Percentiles rank a stretch among this genome's conserved stretches.
phyloP scores from a whole-genome alignment of 2,888 invertebrate species.

The Pantelozetes paolii region DNA sequence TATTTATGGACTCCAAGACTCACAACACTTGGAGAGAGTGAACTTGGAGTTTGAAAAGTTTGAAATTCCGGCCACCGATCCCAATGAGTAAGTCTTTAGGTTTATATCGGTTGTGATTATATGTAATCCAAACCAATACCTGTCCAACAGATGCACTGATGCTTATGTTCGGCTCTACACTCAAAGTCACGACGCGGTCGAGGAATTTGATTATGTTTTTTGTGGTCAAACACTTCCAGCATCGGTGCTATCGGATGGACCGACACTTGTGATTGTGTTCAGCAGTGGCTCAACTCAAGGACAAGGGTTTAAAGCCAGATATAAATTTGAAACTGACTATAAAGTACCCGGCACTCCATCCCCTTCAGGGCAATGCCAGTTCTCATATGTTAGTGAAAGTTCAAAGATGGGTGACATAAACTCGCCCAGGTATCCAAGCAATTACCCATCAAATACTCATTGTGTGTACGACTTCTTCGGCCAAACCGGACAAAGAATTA shows the following conservation, averaged over 20 bases:
- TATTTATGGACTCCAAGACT: constrained; percentile 96
- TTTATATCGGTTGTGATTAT: neutral
- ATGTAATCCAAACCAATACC: neutral
- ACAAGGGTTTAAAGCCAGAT: constrained; percentile 82
- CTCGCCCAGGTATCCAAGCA: constrained; percentile 91
- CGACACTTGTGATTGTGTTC: constrained; percentile 88
- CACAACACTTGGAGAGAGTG: constrained; percentile 90
- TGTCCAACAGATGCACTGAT: constrained; percentile 35
- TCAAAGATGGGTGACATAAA: constrained; percentile 87
- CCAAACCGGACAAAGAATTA: constrained; percentile 62
- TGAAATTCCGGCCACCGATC: constrained; percentile 65
- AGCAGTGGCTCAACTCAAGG: constrained; percentile 87
- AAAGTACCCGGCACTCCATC: constrained; percentile 64
- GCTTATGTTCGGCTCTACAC: constrained; percentile 42
- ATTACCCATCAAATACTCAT: constrained; percentile 90
- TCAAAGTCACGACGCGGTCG: constrained; percentile 70
- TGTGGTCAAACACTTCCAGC: constrained; percentile 76
- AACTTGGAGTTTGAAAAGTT: constrained; percentile 80
- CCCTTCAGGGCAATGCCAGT: constrained; percentile 81
- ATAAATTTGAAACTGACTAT: constrained; percentile 67
- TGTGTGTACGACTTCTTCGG: constrained; percentile 85
- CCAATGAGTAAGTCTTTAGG: constrained; percentile 40
- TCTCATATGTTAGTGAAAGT: constrained; percentile 81
- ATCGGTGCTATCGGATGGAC: constrained; percentile 77
- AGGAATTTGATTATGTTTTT: constrained; percentile 85